phyloP scores from a whole-genome alignment of 2,113 vertebrate genomes.

The Bungarus multicinctus region DNA sequence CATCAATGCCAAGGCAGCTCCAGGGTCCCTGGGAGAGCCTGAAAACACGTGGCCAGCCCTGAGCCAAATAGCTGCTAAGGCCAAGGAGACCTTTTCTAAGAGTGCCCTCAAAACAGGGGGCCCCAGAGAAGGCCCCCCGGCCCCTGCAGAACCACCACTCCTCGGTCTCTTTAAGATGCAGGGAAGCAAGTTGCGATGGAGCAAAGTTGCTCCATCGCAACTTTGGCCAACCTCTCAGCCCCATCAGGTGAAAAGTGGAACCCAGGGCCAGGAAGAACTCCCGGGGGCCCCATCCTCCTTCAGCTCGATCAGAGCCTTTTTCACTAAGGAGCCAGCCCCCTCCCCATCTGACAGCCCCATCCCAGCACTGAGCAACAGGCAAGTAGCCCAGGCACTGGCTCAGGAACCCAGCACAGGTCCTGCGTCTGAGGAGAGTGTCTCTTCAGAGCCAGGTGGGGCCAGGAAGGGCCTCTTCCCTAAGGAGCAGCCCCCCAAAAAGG shows the following conservation, averaged over 20 bases:
- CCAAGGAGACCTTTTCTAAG: slow-evolving; percentile 69
- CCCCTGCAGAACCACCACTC: slow-evolving; percentile 62
- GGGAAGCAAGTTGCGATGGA: slow-evolving; percentile 73
- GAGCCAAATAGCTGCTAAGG: slow-evolving; percentile 45
- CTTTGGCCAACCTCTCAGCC: slow-evolving; percentile 55
- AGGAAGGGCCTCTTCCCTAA: slow-evolving; percentile 34
- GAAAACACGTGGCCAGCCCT: slow-evolving; percentile 53
- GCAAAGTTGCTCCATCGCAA: slow-evolving; percentile 37
- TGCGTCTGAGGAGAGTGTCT: neutral
- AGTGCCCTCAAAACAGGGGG: slow-evolving; percentile 65
- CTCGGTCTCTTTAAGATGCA: slow-evolving; percentile 84
- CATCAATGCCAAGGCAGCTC: slow-evolving; percentile 27
- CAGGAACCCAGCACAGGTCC: slow-evolving; percentile 24
- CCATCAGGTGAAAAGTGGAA: slow-evolving; percentile 44
- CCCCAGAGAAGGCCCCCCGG: slow-evolving; percentile 60
- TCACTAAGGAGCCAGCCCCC: slow-evolving; percentile 71
- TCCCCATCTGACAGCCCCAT: slow-evolving; percentile 46
- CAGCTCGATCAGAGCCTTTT: slow-evolving; percentile 81
- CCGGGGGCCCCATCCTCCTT: slow-evolving; percentile 74
- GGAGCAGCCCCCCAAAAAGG: slow-evolving; percentile 7
- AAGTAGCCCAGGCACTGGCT: slow-evolving; percentile 15
- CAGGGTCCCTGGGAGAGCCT: slow-evolving; percentile 32
- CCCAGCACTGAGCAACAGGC: slow-evolving; percentile 20
- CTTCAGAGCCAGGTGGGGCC: slow-evolving; percentile 26
- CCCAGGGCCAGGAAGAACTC: slow-evolving; percentile 71